phyloP scores from a whole-genome alignment of 2,113 vertebrate genomes.

The Sorex araneus region DNA sequence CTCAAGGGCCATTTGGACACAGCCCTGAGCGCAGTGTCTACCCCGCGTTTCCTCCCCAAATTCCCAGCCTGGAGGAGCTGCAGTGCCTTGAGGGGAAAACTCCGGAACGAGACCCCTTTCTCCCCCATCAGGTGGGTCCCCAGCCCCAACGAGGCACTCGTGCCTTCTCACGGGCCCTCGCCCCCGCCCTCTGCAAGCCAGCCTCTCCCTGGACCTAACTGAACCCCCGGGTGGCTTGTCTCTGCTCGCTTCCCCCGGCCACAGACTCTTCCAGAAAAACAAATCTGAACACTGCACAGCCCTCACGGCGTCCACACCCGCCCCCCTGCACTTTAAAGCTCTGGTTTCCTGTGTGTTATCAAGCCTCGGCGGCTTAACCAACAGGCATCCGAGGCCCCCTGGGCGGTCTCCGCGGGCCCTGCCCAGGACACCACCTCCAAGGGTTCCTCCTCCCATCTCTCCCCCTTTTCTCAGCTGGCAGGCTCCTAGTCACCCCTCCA shows the following conservation, averaged over 20 bases:
- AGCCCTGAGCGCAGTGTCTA: neutral
- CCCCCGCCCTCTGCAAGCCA: neutral
- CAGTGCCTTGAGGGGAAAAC: neutral
- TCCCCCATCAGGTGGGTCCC: neutral
- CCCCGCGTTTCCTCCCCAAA: neutral
- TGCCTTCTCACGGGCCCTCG: neutral
- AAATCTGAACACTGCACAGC: slow-evolving; percentile 3
- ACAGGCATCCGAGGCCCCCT: neutral
- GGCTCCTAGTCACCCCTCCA: slow-evolving; percentile 72
- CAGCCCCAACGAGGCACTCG: neutral
- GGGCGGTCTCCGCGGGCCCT: neutral
- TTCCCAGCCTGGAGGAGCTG: neutral
- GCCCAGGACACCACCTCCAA: slow-evolving; percentile 16
- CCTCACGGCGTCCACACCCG: neutral
- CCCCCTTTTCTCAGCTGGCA: slow-evolving; percentile 2
- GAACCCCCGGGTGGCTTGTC: neutral
- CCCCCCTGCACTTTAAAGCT: slow-evolving; percentile 6
- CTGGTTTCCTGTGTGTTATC: neutral
- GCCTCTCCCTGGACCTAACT: neutral
- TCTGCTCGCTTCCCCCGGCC: neutral
- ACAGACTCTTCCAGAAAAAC: slow-evolving; percentile 57
- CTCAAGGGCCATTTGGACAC: neutral
- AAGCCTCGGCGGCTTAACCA: slow-evolving; percentile 27
- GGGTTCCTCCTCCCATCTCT: neutral
- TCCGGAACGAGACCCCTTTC: neutral